Evolutionary conservation across 2,888 invertebrate genomes (phyloP).

Genomic region (Leucophora obtusa): DNA sequence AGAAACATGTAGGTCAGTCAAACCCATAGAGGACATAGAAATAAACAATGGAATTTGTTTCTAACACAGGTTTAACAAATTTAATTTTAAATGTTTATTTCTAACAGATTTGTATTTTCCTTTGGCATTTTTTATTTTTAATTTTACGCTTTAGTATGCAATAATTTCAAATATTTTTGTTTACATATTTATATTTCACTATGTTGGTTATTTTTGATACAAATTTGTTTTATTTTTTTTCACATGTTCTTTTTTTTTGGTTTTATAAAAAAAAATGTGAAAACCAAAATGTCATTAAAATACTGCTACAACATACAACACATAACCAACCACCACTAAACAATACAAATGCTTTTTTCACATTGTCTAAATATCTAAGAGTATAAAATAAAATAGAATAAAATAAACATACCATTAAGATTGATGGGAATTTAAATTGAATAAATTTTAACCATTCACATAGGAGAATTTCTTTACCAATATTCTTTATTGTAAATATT

Average conservation of each 20-base stretch:
- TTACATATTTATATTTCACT: not conserved
- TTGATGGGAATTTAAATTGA: slow-evolving; percentile 62
- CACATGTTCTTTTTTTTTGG: no score
- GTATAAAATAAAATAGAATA: slow-evolving; percentile 37
- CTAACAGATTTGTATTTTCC: not conserved
- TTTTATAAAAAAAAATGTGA: slow-evolving; percentile 2
- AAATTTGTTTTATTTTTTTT: not conserved
- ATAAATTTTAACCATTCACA: slow-evolving; percentile 21
- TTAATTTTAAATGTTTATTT: not conserved
- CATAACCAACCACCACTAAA: slow-evolving; percentile 20
- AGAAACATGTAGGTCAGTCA: not conserved
- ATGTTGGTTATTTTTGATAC: not conserved
- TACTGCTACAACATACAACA: not conserved
- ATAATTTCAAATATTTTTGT: slow-evolving; percentile 22
- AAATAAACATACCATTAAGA: slow-evolving; percentile 43
- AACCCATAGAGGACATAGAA: not conserved
- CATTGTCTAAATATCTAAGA: slow-evolving; percentile 10
- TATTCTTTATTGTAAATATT: no score
- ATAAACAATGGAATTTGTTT: not conserved
- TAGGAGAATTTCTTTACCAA: no score
- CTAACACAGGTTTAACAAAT: not conserved
- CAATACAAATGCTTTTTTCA: slow-evolving; percentile 18
- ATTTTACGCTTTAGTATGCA: slow-evolving; percentile 19
- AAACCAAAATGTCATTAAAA: slow-evolving; percentile 39
- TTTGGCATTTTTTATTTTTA: slow-evolving; percentile 4